Percentiles rank a stretch among this genome's conserved stretches.
These are phyloP conservation scores for Oscarella lobularis DNA, from an alignment of 37 sponge, comb jelly and placozoan genomes.

Conservation along the genomic window DNA sequence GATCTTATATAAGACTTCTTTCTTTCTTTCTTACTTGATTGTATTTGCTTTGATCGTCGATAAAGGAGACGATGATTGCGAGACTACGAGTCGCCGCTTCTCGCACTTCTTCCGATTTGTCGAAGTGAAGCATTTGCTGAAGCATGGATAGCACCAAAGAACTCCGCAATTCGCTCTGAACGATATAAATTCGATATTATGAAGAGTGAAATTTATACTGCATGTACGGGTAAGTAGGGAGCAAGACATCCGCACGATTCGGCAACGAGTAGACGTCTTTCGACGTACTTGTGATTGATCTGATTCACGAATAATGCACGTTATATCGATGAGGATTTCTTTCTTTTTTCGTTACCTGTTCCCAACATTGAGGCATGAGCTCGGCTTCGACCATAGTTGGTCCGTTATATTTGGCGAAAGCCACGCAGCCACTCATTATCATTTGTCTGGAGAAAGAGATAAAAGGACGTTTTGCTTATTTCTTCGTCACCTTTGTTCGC, in stretches of 20 bases:
- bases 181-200: not conserved
- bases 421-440: slow-evolving; percentile 74
- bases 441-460: slow-evolving; percentile 31
- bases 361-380: slow-evolving; percentile 88
- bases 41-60: slow-evolving; percentile 67
- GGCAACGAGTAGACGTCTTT: slow-evolving; percentile 69
- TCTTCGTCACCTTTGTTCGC: slow-evolving; percentile 40
- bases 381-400: slow-evolving; percentile 40
- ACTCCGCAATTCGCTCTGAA: slow-evolving; percentile 57
- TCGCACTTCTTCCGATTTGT: slow-evolving; percentile 65
- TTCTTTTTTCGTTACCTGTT: slow-evolving; percentile 34
- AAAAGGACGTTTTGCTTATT: not conserved
- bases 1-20: not conserved
- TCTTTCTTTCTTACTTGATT: slow-evolving; percentile 19
- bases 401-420: slow-evolving; percentile 58
- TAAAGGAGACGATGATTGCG: slow-evolving; percentile 57
- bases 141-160: slow-evolving; percentile 77
- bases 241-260: slow-evolving; percentile 72
- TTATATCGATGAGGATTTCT: too few species aligned
- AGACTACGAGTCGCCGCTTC: slow-evolving; percentile 47
- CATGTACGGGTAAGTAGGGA: slow-evolving; percentile 60
- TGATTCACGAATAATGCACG: too few species aligned
- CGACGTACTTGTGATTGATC: slow-evolving; percentile 51
- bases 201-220: not conserved
- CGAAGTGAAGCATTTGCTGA: slow-evolving; percentile 54